Base-by-base conservation (phyloP, 2,888 invertebrate species). In the Anticlea derivata region DNA sequence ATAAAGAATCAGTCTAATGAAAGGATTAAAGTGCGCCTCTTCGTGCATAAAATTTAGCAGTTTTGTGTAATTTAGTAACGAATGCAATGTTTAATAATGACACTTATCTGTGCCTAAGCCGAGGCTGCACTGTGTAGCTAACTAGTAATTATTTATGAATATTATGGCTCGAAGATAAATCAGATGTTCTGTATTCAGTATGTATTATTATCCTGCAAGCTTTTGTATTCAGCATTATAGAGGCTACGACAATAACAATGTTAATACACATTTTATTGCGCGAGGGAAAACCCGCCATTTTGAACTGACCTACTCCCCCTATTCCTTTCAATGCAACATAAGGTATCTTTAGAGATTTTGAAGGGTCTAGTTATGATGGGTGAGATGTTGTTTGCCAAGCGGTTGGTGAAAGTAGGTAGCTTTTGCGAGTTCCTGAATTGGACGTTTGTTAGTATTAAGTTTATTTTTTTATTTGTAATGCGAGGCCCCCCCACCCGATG, bases 211-310 rank as follows among this genome's bases (percentile, higher is more conserved):
- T 30, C 8, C 30, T 49, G 45, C 58, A 59, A 50, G 41, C 41
- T 50, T 57, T 57, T 48, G 55, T 68, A 65, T 63, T 60, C 65
- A 47, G 22, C 20, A n/a, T n/a, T n/a, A n/a, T 8, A 23, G 31
- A 30, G 56, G 39, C 50, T 26, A 54, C 54, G 46, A 40, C 62
- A 66, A 67, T 63, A 66, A 69, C 58, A 66, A 65, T n/a, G n/a
- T n/a, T n/a, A n/a, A n/a, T 55, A 40, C 51, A 33, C 39, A 58
- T 55, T 56, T 60, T 66, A 63, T 65, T 62, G 55, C 56, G 12
- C 27, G 40, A 59, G 65, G 67, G 58, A 68, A 68, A 70, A 62
- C 70, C 50, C 44, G 31, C 31, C 35, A 38, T 17, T 44, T 38
- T 27, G 27, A 43, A 31, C 20, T 8, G 44, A 38, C 22, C 33